phyloP scores from a whole-genome alignment of 2,113 vertebrate species.

The Solea senegalensis region DNA sequence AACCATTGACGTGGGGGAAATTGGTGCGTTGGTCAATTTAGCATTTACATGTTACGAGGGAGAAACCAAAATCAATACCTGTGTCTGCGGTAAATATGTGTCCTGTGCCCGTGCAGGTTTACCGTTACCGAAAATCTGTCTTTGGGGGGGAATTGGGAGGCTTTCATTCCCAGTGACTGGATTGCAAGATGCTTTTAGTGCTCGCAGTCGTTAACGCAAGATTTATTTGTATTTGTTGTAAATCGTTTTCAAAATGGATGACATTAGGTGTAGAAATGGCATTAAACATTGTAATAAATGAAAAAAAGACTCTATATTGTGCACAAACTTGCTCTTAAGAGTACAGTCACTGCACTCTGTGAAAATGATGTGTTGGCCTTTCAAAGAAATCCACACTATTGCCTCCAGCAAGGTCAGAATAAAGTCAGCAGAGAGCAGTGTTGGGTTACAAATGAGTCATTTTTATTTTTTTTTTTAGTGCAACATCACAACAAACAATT shows the following conservation, averaged over 20 bases:
- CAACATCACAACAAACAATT: slow-evolving; percentile 88
- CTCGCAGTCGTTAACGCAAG: too few relatives aligned
- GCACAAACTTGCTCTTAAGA: too few relatives aligned
- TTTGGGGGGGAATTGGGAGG: too few relatives aligned
- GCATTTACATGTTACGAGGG: slow-evolving; percentile 49
- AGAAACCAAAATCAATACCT: slow-evolving; percentile 41
- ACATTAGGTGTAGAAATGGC: too few relatives aligned
- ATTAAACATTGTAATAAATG: too few relatives aligned
- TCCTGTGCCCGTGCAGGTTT: slow-evolving; percentile 21
- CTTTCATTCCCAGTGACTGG: too few relatives aligned
- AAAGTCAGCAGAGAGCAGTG: slow-evolving; percentile 24
- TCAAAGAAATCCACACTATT: slow-evolving; percentile 5
- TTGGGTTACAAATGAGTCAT: slow-evolving; percentile 83
- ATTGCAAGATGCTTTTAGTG: too few relatives aligned
- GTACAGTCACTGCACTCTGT: not conserved
- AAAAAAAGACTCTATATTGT: too few relatives aligned
- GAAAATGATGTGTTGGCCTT: not conserved
- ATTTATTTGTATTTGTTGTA: too few relatives aligned
- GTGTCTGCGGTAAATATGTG: slow-evolving; percentile 28
- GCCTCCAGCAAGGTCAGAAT: slow-evolving; percentile 28
- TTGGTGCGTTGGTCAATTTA: slow-evolving; percentile 59
- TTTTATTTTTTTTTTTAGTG: slow-evolving; percentile 84
- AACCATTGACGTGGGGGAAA: slow-evolving; percentile 45
- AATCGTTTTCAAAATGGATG: too few relatives aligned
- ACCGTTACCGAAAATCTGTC: not conserved